phyloP scores from a whole-genome alignment of 2,797 vertebrate species.

The Anabacerthia variegaticeps region DNA sequence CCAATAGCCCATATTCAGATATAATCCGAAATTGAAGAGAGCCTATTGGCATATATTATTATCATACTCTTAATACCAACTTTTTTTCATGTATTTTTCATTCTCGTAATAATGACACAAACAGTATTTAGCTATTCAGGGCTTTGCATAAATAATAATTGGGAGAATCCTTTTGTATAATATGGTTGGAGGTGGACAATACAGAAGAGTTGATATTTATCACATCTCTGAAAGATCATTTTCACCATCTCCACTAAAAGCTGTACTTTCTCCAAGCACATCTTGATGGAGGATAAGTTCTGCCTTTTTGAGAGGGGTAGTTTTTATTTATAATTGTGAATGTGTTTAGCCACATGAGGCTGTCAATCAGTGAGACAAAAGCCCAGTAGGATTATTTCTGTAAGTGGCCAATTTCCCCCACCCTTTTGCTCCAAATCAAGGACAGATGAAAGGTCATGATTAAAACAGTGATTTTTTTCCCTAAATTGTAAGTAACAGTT shows the following conservation, averaged over 20 bases:
- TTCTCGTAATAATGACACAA: not conserved
- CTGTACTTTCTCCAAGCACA: constrained; percentile 49
- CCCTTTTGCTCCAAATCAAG: constrained; percentile 69
- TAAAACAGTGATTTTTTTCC: constrained; percentile 77
- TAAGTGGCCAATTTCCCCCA: constrained; percentile 80
- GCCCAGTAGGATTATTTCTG: constrained; percentile 76
- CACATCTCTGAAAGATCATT: constrained; percentile 5
- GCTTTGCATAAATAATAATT: not conserved
- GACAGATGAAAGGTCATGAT: constrained; percentile 82
- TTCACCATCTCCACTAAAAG: constrained; percentile 28
- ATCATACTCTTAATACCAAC: not conserved
- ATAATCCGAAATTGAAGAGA: not conserved
- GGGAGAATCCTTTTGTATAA: not conserved
- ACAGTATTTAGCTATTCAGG: not conserved
- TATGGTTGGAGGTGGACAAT: not conserved
- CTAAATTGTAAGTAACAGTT: constrained; percentile 78
- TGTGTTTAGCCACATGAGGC: constrained; percentile 73
- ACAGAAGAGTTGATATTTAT: not conserved
- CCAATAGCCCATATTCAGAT: not conserved
- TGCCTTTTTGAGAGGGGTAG: constrained; percentile 62
- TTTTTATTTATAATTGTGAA: constrained; percentile 78
- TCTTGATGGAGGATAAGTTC: constrained; percentile 63
- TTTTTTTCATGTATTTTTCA: constrained; percentile 17
- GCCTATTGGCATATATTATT: not conserved
- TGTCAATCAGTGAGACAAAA: constrained; percentile 74